A percentile compares a stretch with the other conserved stretches of the same genome.
Evolutionary conservation across 2,113 vertebrate species (phyloP).

Genomic region (Phaethornis superciliosus): DNA sequence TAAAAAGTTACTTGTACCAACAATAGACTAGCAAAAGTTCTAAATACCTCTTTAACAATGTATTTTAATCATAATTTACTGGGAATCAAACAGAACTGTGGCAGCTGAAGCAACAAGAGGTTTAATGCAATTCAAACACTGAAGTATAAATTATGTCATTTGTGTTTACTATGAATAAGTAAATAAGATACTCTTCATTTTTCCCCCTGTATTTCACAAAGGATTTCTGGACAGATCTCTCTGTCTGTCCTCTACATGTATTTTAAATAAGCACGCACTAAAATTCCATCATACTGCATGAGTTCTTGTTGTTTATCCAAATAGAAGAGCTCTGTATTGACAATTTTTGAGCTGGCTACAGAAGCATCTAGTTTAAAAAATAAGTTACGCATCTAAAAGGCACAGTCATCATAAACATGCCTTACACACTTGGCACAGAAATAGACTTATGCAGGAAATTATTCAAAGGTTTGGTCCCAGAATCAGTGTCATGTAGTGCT

Average conservation of each 20-base stretch:
- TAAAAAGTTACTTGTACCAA: not conserved
- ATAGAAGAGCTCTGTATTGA: not conserved
- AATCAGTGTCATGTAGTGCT: not conserved
- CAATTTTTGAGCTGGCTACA: not conserved
- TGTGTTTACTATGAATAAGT: not conserved
- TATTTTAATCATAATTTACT: not conserved
- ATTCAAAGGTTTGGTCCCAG: not conserved
- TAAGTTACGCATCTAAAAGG: not conserved
- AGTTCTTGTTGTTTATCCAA: not conserved
- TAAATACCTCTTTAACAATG: not conserved
- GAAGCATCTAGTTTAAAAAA: not conserved
- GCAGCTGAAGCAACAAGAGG: not conserved
- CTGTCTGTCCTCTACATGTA: not conserved
- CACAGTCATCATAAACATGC: not conserved
- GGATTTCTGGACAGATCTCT: not conserved
- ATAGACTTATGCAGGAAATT: not conserved
- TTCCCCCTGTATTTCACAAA: not conserved
- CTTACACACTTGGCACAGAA: not conserved
- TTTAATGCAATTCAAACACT: not conserved
- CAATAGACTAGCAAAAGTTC: not conserved
- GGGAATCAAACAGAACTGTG: not conserved
- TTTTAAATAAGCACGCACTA: not conserved
- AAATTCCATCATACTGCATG: not conserved
- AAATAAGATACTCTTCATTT: not conserved
- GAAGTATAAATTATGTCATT: not conserved